A percentile compares a stretch with the other conserved stretches of the same genome.
phyloP scores from a whole-genome alignment of 2,888 invertebrate genomes.

The Hydrotaea cyrtoneurina region DNA sequence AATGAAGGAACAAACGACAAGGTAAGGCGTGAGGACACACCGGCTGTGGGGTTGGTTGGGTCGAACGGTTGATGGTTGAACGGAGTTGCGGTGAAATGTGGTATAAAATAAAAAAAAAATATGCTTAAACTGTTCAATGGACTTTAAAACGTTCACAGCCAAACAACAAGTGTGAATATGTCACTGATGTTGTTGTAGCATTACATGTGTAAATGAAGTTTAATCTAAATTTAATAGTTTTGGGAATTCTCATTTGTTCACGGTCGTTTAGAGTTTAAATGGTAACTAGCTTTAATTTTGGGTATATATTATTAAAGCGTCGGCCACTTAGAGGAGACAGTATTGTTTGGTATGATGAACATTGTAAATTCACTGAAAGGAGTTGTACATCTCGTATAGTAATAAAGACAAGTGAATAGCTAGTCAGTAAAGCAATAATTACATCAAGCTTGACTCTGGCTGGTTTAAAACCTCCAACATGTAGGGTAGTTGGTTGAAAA shows the following conservation, averaged over 20 bases:
- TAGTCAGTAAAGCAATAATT: too few relatives aligned
- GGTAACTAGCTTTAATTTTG: neutral
- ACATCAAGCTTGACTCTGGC: too few relatives aligned
- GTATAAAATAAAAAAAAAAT: constrained; percentile 9
- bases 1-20: neutral
- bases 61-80: neutral
- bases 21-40: too few relatives aligned
- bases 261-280: neutral
- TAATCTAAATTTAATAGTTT: constrained; percentile 32
- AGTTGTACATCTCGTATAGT: neutral
- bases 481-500: too few relatives aligned
- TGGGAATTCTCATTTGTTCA: neutral
- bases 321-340: neutral
- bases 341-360: neutral
- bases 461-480: too few relatives aligned
- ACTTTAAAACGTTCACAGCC: neutral
- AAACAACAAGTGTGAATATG: neutral
- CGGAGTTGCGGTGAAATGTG: neutral
- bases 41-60: too few relatives aligned
- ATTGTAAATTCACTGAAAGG: neutral
- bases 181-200: constrained; percentile 2
- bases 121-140: constrained; percentile 8
- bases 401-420: neutral
- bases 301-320: neutral
- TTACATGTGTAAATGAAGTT: constrained; percentile 36